Base-by-base conservation (phyloP, 2,888 invertebrate species). In the Leptogaster cylindrica region DNA sequence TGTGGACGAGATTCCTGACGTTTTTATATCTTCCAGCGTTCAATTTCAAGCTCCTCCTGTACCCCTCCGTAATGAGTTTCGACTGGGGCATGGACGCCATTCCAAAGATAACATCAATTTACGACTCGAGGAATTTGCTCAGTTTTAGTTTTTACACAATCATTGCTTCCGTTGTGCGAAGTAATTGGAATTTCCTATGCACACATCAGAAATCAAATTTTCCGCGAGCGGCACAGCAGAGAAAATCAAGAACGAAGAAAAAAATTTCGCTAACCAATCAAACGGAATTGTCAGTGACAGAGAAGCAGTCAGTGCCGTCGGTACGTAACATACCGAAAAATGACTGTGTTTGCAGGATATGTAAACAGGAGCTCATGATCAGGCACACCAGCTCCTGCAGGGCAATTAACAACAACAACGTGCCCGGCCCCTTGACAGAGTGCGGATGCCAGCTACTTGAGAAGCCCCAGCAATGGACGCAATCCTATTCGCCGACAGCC, bases 11-110 rank as follows among this genome's bases (percentile, higher is more conserved):
- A 72, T 84, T 92, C 67, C 86, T 95, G 76, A 97, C 97, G 61
- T 97, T 96, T 82, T 84, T 90, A 72, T 95, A 95, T 80, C 87
- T 98, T 74, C 97, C 97, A 39, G 90, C 91, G 46, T 90, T 94
- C 78, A 97, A 97, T 82, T 89, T 95, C 76, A 88, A 89, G 80
- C 87, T 97, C 76, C 84, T 97, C 69, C 79, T 97, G 39, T 93
- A 89, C 79, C 97, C 97, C 4, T 87, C 87, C 74, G 88, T 89
- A 73, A 84, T 98, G 65, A 96, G 96, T 80, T 98, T 97, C 83
- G 97, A 98, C 82, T 98, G 97, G 98, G 96, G 97, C 23, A 97
- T 98, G 97, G 95, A 96, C 75, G 91, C 97, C 1, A 89, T 98
- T 75, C 95, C 96, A 6, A 86, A 93, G 70, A 88, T 98, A 73